Evolutionary conservation across 2,113 vertebrate species (phyloP).

Genomic region (Propithecus coquereli): DNA sequence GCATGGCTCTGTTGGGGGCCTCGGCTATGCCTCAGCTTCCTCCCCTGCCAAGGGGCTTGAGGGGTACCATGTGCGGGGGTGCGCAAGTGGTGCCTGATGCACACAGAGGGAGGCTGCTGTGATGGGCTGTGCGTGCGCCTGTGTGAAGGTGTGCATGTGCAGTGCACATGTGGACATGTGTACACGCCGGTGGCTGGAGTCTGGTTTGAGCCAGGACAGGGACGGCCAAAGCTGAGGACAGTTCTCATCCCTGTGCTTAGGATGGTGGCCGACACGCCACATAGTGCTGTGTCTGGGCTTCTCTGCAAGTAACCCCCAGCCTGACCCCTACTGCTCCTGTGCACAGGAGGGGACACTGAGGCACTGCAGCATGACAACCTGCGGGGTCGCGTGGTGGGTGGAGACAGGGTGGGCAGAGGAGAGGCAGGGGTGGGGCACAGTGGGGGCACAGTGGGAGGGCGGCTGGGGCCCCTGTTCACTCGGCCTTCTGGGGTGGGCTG

Average conservation of each 20-base stretch:
- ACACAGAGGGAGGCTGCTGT: fast-evolving
- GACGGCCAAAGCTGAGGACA: too few species aligned
- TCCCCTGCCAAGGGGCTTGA: neutral
- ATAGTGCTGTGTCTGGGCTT: neutral
- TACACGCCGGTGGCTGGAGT: neutral
- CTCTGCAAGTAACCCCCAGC: neutral
- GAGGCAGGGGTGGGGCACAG: too few species aligned
- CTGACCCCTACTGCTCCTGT: neutral
- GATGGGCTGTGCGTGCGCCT: neutral
- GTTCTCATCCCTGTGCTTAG: fast-evolving
- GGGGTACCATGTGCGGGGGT: neutral
- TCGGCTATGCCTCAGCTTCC: neutral
- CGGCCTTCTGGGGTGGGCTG: neutral
- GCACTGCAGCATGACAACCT: neutral
- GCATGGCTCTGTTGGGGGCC: neutral
- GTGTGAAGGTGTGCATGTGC: too few species aligned
- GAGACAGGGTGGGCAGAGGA: neutral
- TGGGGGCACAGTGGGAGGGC: too few species aligned
- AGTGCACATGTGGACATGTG: neutral
- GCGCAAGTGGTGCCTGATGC: too few species aligned
- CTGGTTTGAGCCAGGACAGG: neutral
- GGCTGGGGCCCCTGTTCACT: neutral
- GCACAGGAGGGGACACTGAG: neutral
- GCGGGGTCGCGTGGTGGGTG: fast-evolving
- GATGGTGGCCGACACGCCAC: fast-evolving